Evolutionary conservation across 2,888 invertebrate species (phyloP), one percentile per base, ranked within the genome.

Genomic region (Pristionchus arcanus): DNA sequence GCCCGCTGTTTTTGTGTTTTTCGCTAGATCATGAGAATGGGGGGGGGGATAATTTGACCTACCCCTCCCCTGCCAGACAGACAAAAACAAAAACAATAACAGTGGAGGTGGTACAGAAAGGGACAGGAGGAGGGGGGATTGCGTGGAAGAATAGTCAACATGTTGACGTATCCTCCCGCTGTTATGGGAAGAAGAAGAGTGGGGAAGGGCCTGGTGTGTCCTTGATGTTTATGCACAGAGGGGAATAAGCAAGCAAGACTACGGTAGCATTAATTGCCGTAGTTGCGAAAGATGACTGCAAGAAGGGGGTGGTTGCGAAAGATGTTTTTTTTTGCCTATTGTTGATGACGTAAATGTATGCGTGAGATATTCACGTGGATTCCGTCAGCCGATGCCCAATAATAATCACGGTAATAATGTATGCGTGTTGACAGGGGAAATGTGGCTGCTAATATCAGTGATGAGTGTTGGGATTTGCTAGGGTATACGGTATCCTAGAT

Each of bases 21-120:
- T 16, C 0, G 28, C 34, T 37, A 34, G 74, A 37, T 16, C 25
- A 34, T 37, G 16, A 74, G 68, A 28, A 0, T 13, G 34, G 21
- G 25, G 28, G 31, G 21, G 25, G 28, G 31, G 25, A 37, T 34
- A 34, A 34, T 74, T 37, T 74, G 74, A 74, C 71, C 34, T 71
- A 31, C 71, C 63, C 63, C 49, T 11, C 19, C 63, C n/a, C 13
- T 21, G 25, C 63, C 68, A 28, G 42, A 68, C 2, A 16, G 15
- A 21, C 42, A 31, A 77, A 81, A 81, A 81, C 49, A 49, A 28
- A 49, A 63, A 0, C 25, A 63, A n/a, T 28, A 13, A 53, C n/a
- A n/a, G 49, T 81, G 49, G 7, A 53, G 81, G 49, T 81, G 81
- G 81, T n/a, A 81, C 49, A 28, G 49, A 81, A 81, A 77, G 42